Evolutionary conservation across 2,888 invertebrate genomes (phyloP).

Genomic region (Tupiocoris notatus): DNA sequence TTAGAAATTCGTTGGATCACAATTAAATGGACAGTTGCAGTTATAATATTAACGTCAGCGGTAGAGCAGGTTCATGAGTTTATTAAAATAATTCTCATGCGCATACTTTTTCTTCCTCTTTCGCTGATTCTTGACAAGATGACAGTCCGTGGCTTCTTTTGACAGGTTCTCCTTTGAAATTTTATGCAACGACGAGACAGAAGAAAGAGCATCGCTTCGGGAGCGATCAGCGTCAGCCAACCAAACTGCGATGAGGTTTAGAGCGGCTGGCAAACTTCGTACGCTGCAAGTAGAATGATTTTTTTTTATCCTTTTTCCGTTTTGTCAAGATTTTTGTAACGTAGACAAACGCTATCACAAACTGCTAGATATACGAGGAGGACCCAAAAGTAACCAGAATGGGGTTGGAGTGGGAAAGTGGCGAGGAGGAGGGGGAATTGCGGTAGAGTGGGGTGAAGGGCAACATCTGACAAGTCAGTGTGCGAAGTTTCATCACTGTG

Average conservation of each 20-base stretch:
- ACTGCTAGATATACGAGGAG: too few relatives aligned
- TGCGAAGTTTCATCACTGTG: too few relatives aligned
- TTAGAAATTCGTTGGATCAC: too few relatives aligned
- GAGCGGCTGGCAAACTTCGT: slow-evolving; percentile 41
- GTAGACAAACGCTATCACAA: too few relatives aligned
- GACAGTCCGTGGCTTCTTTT: slow-evolving; percentile 59
- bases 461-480: too few relatives aligned
- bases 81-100: neutral
- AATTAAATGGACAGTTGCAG: too few relatives aligned
- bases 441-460: too few relatives aligned
- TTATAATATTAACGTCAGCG: neutral
- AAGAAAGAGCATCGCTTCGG: slow-evolving; percentile 52
- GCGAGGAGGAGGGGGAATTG: too few relatives aligned
- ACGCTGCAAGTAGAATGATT: slow-evolving; percentile 43
- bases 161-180: slow-evolving; percentile 54
- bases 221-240: slow-evolving; percentile 50
- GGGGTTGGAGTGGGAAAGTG: too few relatives aligned
- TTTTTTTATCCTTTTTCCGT: too few relatives aligned
- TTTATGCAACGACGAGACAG: slow-evolving; percentile 52
- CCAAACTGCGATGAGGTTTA: slow-evolving; percentile 46
- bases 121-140: slow-evolving; percentile 56
- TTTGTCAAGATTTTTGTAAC: too few relatives aligned
- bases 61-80: neutral
- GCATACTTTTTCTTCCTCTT: slow-evolving; percentile 46
- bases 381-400: too few relatives aligned